Evolutionary conservation across 2,797 vertebrate species (phyloP), one percentile per base, ranked within the genome.

Genomic region (Pterois miles): DNA sequence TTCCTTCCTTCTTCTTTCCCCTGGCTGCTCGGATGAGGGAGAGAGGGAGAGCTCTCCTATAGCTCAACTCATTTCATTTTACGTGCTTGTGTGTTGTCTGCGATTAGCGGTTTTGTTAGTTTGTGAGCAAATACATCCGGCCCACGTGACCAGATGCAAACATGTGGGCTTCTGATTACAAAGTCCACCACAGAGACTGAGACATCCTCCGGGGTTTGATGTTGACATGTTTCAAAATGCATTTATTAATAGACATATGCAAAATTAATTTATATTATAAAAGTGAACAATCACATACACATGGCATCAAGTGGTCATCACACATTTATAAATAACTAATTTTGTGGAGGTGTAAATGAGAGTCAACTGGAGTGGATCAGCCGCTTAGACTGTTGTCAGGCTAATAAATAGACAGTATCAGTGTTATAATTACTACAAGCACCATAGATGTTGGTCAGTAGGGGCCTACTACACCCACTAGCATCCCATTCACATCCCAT

Each of bases 1-100:
- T 68, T 72, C 74, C 75, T 74, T 70, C 78, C 73, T 40, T 66
- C 57, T 60, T 53, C 66, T 67, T 56, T 63, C 58, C 66, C 53
- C 74, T 70, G 78, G 74, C 71, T 81, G 71, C 63, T 50, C 66
- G 77, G 77, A 71, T 71, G 59, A 75, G 83, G 76, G 74, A 85
- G 72, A 78, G 71, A 54, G 57, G 76, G 71, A 74, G 57, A 82
- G 71, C 65, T 81, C 58, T 75, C 82, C 58, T 75, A 62, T 38
- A 67, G 75, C 81, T 69, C 78, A 46, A 62, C 73, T 70, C 31
- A 46, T 63, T 71, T 75, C 62, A 12, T 67, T 62, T 27, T 54
- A 50, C 72, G 65, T 72, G 74, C 58, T 62, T 82, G 33, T 82
- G 76, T 84, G 73, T 87, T 81, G 66, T 72, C 23, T 4, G 54